Evolutionary conservation across 2,113 vertebrate species (phyloP).

Genomic region (Cephalopterus ornatus): DNA sequence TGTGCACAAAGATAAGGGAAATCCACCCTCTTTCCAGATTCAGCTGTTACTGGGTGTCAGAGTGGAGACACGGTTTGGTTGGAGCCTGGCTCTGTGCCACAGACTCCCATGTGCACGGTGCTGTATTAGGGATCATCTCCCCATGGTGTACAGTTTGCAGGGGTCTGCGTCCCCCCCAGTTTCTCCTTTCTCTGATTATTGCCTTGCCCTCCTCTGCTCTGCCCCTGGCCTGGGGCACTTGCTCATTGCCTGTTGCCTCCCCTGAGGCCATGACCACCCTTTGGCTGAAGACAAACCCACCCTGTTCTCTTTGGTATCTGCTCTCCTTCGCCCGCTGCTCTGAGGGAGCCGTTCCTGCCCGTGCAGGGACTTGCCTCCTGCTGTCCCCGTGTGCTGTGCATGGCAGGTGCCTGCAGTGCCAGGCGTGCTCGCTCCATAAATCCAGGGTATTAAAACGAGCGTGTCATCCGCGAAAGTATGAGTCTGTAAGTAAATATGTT

Average conservation of each 20-base stretch:
- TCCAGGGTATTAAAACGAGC: not conserved
- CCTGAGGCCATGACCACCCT: accelerated
- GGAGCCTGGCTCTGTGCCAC: not conserved
- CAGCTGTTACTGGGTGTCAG: not conserved
- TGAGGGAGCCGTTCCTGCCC: not conserved
- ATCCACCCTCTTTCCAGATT: not conserved
- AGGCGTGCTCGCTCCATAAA: not conserved
- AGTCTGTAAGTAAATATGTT: not conserved
- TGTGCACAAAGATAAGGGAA: not conserved
- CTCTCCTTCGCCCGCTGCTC: not conserved
- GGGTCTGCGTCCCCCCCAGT: accelerated
- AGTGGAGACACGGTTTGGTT: not conserved
- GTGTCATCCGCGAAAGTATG: not conserved
- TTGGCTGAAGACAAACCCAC: accelerated
- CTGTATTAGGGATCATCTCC: not conserved
- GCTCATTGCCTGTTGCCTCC: not conserved
- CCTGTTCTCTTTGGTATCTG: not conserved
- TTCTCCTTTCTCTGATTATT: not conserved
- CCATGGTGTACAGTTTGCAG: accelerated
- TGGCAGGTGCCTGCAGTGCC: not conserved
- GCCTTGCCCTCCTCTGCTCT: not conserved
- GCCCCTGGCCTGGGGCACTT: not conserved
- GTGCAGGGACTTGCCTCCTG: not conserved
- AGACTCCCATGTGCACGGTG: accelerated
- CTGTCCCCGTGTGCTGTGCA: accelerated